Conservation (phyloP, 2,113 vertebrate species). For the Corythornis madagascariensis region DNA sequence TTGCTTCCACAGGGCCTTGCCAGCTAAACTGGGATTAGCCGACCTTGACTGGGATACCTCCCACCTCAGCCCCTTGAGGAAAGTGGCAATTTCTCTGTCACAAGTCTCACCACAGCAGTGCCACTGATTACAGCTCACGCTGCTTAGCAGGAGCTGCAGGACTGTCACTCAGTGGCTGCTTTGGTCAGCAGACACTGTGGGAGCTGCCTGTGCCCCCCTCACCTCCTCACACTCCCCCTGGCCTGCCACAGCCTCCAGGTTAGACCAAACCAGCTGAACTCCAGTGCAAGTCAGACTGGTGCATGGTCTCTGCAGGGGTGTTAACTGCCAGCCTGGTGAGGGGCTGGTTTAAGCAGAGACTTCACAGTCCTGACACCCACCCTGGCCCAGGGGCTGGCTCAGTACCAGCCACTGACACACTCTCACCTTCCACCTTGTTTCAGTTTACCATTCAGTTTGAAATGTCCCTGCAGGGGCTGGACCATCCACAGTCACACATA, state of each 20-base stretch:
- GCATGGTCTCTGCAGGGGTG: not conserved
- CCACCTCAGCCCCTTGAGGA: not conserved
- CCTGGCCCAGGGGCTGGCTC: too few species aligned
- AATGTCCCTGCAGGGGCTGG: not conserved
- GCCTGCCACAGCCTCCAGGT: not conserved
- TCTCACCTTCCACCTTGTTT: not conserved
- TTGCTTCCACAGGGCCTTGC: not conserved
- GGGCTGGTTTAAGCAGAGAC: not conserved
- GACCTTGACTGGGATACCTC: not conserved
- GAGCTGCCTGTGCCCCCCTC: not conserved
- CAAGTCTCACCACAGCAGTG: not conserved
- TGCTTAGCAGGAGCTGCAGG: not conserved
- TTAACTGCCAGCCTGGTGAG: not conserved
- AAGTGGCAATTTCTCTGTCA: not conserved
- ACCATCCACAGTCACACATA: too few species aligned
- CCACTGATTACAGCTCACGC: not conserved
- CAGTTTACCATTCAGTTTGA: not conserved
- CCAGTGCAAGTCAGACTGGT: not conserved
- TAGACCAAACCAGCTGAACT: accelerated
- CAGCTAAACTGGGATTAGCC: not conserved
- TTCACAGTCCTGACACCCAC: not conserved
- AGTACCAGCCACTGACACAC: not conserved
- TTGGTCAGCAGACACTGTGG: accelerated
- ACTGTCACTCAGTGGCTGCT: not conserved
- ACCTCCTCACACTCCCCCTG: too few species aligned